Evolutionary conservation across 2,888 invertebrate species (phyloP).

Genomic region (Spodoptera picta): DNA sequence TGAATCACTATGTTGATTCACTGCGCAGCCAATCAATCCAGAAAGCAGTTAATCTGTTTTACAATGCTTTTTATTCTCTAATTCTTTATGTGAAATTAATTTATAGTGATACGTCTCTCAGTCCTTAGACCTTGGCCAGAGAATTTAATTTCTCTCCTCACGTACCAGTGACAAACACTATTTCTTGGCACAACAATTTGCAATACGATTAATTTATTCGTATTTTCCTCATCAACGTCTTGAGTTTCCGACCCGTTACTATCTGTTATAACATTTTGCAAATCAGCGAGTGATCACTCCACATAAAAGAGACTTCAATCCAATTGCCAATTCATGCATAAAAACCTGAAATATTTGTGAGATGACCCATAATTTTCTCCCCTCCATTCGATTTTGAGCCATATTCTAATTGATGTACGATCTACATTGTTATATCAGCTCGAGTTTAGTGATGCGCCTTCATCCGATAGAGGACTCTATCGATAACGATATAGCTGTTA

Average conservation of each 20-base stretch:
- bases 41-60: conserved; percentile 16
- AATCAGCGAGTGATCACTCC: conserved; percentile 54
- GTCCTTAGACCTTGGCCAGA: conserved; percentile 42
- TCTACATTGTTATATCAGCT: conserved; percentile 56
- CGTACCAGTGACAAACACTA: conserved; percentile 37
- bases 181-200: conserved; percentile 56
- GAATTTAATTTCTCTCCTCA: conserved; percentile 37
- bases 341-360: conserved; percentile 66
- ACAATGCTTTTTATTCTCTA: conserved; percentile 15
- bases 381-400: conserved; percentile 61
- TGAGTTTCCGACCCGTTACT: conserved; percentile 51
- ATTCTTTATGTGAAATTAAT: conserved; percentile 35
- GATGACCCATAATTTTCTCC: conserved; percentile 63
- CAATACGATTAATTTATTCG: conserved; percentile 48
- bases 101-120: conserved; percentile 37
- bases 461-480: conserved; percentile 78
- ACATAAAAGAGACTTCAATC: conserved; percentile 62
- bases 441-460: conserved; percentile 59
- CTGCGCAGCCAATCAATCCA: conserved; percentile 2
- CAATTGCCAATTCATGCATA: conserved; percentile 62
- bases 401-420: conserved; percentile 53
- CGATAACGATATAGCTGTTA: conserved; percentile 67
- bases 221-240: conserved; percentile 54
- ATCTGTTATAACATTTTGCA: conserved; percentile 53
- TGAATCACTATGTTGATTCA: too few species aligned